A percentile compares a stretch with the other conserved stretches of the same genome.
Conservation (phyloP, 2,113 vertebrate species). For the Thunnus maccoyii region DNA sequence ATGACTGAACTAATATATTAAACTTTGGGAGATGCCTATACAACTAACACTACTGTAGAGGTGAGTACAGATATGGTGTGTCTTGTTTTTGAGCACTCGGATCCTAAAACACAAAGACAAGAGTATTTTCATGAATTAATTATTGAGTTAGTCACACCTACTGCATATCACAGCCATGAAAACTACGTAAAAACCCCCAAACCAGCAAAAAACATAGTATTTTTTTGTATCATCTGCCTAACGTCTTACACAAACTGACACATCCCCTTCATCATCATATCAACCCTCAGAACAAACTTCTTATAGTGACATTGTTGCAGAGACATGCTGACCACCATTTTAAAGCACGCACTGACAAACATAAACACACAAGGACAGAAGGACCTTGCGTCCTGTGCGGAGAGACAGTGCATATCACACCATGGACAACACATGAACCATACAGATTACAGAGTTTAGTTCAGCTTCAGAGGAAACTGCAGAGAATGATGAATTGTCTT, state of each 20-base stretch:
- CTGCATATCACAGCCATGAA: not conserved
- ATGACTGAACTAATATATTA: not conserved
- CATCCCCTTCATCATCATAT: not conserved
- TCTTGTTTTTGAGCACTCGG: not conserved
- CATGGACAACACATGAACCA: constrained; percentile 3
- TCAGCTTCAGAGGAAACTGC: not conserved
- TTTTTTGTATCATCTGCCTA: no score
- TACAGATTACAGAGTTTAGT: constrained; percentile 20
- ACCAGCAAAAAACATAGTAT: not conserved
- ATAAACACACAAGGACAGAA: constrained; percentile 45
- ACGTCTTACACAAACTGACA: no score
- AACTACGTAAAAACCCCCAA: not conserved
- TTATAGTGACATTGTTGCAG: constrained; percentile 42
- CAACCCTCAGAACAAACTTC: not conserved
- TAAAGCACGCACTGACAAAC: constrained; percentile 26
- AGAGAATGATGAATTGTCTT: not conserved
- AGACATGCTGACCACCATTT: constrained; percentile 18
- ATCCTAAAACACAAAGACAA: not conserved
- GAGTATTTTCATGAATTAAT: no score
- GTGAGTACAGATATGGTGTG: not conserved
- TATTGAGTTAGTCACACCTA: no score
- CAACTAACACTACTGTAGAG: not conserved
- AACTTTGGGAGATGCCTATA: not conserved
- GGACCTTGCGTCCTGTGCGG: constrained; percentile 45
- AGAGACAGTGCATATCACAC: not conserved